Percentiles rank a stretch among this genome's conserved stretches.
Conservation (phyloP, 2,888 invertebrate species). For the Cosmopolites sordidus region DNA sequence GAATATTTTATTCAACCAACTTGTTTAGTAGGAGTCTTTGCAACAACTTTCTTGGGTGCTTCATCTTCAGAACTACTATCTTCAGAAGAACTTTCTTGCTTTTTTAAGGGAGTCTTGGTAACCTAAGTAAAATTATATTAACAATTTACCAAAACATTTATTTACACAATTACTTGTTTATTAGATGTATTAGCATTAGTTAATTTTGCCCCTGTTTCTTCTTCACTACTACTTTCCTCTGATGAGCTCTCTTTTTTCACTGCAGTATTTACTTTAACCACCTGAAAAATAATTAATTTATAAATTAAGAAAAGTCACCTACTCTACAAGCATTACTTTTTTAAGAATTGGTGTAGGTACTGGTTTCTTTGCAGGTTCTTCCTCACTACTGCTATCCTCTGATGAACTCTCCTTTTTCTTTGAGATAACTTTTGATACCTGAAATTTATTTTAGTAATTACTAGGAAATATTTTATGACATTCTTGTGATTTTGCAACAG, state of each 20-base stretch:
- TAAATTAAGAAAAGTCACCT: no score
- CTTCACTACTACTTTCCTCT: constrained; percentile 32
- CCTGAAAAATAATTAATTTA: neutral
- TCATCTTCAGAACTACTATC: constrained; percentile 36
- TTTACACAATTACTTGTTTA: neutral
- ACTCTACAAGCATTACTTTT: constrained; percentile 25
- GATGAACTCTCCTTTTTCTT: constrained; percentile 35
- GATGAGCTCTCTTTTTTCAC: constrained; percentile 23
- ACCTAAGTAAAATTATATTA: neutral
- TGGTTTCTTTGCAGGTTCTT: constrained; percentile 29
- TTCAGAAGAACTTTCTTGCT: constrained; percentile 40
- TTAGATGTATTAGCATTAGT: constrained; percentile 4
- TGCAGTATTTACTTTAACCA: constrained; percentile 1
- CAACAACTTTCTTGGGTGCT: constrained; percentile 32
- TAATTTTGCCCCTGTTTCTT: constrained; percentile 28
- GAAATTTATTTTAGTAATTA: no score
- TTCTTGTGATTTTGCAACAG: no score
- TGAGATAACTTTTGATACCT: constrained; percentile 13
- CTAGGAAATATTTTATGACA: no score
- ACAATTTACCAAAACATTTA: neutral
- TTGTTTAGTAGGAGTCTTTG: constrained; percentile 18
- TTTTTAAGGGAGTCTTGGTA: constrained; percentile 20
- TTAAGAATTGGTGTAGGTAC: constrained; percentile 24
- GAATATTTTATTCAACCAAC: neutral
- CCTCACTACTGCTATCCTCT: constrained; percentile 40